These are phyloP conservation scores for Dermatemys mawii DNA, from an alignment of 2,113 vertebrate genomes.

Conservation along the genomic window DNA sequence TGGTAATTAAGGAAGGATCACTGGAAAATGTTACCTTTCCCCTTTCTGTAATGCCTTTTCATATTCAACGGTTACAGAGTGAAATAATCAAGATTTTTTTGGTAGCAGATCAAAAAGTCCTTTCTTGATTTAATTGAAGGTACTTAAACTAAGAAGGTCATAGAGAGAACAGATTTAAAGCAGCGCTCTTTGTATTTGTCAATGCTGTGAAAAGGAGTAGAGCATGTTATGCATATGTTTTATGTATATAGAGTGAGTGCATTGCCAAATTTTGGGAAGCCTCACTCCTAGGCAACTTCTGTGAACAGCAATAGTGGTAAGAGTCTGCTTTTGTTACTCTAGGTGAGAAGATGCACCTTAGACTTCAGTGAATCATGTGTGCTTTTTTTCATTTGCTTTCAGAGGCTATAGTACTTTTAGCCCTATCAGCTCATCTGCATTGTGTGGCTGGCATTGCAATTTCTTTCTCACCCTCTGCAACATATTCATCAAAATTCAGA, in stretches of 20 bases:
- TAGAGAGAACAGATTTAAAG: constrained; percentile 56
- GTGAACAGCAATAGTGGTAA: constrained; percentile 15
- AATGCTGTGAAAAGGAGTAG: constrained; percentile 44
- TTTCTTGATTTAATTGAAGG: constrained; percentile 59
- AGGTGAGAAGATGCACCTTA: neutral
- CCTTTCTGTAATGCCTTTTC: constrained; percentile 26
- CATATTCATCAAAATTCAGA: neutral
- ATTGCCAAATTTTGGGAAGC: constrained; percentile 14
- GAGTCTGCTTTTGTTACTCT: constrained; percentile 9
- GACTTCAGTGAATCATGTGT: neutral
- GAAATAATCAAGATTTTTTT: constrained; percentile 38
- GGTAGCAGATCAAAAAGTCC: constrained; percentile 51
- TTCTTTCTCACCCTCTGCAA: neutral
- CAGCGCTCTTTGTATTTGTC: constrained; percentile 19
- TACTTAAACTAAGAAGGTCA: constrained; percentile 43
- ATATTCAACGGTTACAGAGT: constrained; percentile 31
- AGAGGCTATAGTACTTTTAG: neutral
- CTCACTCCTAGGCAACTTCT: neutral
- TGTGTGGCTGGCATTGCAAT: neutral
- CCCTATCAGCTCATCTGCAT: neutral
- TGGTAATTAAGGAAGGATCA: constrained; percentile 21
- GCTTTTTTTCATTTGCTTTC: neutral
- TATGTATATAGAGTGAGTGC: neutral
- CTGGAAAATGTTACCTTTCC: neutral
- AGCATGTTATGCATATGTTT: neutral